These are phyloP conservation scores for Patella caerulea DNA, from an alignment of 2,888 invertebrate genomes.

Conservation along the genomic window DNA sequence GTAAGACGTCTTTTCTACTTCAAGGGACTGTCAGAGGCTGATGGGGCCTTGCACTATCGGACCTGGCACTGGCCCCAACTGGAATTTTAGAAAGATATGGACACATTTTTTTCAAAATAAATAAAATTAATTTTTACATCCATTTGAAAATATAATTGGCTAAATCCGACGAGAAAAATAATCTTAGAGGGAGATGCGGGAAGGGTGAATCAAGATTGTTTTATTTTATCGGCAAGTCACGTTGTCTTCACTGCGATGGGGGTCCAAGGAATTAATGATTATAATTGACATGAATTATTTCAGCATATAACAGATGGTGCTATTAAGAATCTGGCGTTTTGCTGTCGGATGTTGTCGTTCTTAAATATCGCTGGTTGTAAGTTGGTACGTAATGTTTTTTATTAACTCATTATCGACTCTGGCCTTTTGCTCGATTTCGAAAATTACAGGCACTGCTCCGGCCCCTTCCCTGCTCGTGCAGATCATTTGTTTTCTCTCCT, in stretches of 20 bases:
- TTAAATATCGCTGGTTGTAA: constrained; percentile 70
- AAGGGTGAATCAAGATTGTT: not conserved
- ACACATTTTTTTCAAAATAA: no score
- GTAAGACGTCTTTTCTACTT: constrained; percentile 41
- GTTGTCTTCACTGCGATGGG: not conserved
- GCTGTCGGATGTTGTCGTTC: constrained; percentile 68
- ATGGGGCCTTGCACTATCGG: not conserved
- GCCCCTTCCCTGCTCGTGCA: no score
- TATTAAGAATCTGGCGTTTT: constrained; percentile 71
- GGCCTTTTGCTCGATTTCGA: no score
- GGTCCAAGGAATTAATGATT: not conserved
- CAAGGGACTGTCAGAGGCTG: not conserved
- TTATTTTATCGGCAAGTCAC: not conserved
- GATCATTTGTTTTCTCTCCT: no score
- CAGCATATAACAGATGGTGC: constrained; percentile 71
- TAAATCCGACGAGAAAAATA: no score
- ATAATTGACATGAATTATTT: constrained; percentile 25
- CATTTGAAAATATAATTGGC: not conserved
- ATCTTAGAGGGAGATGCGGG: no score
- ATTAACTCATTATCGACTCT: not conserved
- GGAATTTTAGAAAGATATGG: no score
- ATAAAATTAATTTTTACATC: no score
- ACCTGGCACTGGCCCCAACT: not conserved
- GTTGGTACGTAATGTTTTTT: constrained; percentile 55
- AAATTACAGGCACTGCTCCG: no score